Conservation (phyloP, 2,113 vertebrate species). For the Podarcis cretensis region DNA sequence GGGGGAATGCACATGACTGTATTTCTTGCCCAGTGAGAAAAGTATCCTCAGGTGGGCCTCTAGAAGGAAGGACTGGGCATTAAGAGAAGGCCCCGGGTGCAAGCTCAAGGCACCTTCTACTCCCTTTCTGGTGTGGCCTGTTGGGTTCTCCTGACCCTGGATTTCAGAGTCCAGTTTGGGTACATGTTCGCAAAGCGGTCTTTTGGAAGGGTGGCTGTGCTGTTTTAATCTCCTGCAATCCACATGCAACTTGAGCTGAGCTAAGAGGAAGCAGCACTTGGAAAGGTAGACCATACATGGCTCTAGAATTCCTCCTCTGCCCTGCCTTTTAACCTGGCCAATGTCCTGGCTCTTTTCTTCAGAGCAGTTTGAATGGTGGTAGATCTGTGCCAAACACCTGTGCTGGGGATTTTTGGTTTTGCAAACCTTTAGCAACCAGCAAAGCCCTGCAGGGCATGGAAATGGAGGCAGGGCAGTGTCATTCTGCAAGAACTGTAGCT, state of each 20-base stretch:
- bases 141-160: not conserved
- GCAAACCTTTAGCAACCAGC: not conserved
- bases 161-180: not conserved
- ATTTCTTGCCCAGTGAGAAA: too few species aligned
- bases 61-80: not conserved
- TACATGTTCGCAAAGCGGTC: not conserved
- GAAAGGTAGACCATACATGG: not conserved
- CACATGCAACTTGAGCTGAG: too few species aligned
- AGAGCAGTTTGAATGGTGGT: not conserved
- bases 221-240: not conserved
- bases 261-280: not conserved
- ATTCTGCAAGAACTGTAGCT: too few species aligned
- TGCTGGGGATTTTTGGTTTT: too few species aligned
- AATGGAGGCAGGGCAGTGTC: not conserved
- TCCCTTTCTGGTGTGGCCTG: not conserved
- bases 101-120: not conserved
- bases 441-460: not conserved
- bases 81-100: too few species aligned
- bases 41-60: not conserved
- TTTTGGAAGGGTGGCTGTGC: not conserved
- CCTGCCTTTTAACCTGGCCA: not conserved
- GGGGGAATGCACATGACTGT: too few species aligned
- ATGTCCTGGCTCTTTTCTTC: not conserved
- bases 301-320: not conserved
- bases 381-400: not conserved